These are phyloP conservation scores for Periophthalmus magnuspinnatus DNA, from an alignment of 2,797 vertebrate genomes.

Conservation along the genomic window DNA sequence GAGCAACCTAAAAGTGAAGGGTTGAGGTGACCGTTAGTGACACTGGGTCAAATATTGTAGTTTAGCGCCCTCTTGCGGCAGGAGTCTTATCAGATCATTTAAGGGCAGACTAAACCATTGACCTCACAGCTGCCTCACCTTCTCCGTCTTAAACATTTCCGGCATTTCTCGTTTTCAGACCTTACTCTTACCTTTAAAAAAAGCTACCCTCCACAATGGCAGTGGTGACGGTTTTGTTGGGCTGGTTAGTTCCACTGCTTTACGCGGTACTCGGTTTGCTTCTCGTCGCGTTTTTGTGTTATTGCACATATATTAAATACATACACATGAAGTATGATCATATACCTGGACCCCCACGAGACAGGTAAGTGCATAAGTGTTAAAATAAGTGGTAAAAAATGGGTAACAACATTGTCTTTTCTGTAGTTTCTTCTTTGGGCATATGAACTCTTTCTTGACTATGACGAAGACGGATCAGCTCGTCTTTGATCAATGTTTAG, in stretches of 20 bases:
- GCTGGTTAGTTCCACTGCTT: conserved; percentile 5
- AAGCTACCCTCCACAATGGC: conserved; percentile 32
- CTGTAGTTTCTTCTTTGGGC: conserved; percentile 5
- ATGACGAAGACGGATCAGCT: neutral
- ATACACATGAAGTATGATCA: conserved; percentile 84
- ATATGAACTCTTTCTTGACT: neutral
- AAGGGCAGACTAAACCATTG: neutral
- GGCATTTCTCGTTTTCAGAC: neutral
- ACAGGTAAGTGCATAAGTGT: conserved; percentile 76
- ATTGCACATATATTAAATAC: conserved; percentile 78
- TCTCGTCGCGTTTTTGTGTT: conserved; percentile 66
- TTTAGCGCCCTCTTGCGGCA: neutral
- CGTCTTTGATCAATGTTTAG: neutral
- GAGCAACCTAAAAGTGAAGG: neutral
- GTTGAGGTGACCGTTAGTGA: no score
- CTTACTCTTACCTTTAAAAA: neutral
- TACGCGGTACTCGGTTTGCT: conserved; percentile 30
- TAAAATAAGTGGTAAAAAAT: rapidly evolving
- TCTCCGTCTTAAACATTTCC: neutral
- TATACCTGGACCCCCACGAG: conserved; percentile 86
- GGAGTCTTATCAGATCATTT: neutral
- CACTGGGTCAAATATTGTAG: neutral
- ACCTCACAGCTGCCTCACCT: neutral
- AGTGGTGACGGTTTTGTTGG: neutral
- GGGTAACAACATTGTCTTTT: no score